Evolutionary conservation across 1,140 invertebrate genomes (phyloP).

Genomic region (Drosophila ironensis): DNA sequence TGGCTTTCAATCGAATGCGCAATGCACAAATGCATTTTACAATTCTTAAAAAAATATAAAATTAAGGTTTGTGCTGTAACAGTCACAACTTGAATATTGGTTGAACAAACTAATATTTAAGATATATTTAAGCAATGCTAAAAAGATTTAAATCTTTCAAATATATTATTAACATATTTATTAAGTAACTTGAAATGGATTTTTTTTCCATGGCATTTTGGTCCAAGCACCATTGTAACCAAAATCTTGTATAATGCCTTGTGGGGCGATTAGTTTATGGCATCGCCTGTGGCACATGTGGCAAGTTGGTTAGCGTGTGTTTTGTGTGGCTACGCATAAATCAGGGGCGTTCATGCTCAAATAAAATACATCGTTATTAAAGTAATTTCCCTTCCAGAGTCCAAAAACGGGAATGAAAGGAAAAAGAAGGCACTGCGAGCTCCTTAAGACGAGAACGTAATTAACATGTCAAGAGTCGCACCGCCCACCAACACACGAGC

Average conservation of each 20-base stretch:
- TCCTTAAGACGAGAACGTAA: constrained; percentile 39
- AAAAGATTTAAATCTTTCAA: too few species aligned
- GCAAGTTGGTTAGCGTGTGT: neutral
- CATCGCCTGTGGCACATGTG: neutral
- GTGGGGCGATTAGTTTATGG: constrained; percentile 30
- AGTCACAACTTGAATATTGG: too few species aligned
- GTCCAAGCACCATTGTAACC: too few species aligned
- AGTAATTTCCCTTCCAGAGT: constrained; percentile 19
- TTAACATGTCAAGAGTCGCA: constrained; percentile 13
- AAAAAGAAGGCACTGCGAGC: neutral
- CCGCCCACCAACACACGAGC: neutral
- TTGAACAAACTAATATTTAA: too few species aligned
- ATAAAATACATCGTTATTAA: constrained; percentile 25
- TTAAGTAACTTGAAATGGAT: too few species aligned
- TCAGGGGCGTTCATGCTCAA: constrained; percentile 7
- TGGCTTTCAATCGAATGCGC: too few species aligned
- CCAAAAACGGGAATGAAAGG: neutral
- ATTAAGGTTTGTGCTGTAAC: too few species aligned
- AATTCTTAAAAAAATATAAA: too few species aligned
- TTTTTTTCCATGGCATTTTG: too few species aligned
- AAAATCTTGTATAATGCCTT: constrained; percentile 58
- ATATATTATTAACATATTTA: too few species aligned
- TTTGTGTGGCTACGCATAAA: constrained; percentile 30
- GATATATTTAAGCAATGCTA: too few species aligned
- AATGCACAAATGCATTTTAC: too few species aligned